A percentile compares a stretch with the other conserved stretches of the same genome.
phyloP scores from a whole-genome alignment of 1,140 invertebrate species.

The Holcopasites calliopsidis region DNA sequence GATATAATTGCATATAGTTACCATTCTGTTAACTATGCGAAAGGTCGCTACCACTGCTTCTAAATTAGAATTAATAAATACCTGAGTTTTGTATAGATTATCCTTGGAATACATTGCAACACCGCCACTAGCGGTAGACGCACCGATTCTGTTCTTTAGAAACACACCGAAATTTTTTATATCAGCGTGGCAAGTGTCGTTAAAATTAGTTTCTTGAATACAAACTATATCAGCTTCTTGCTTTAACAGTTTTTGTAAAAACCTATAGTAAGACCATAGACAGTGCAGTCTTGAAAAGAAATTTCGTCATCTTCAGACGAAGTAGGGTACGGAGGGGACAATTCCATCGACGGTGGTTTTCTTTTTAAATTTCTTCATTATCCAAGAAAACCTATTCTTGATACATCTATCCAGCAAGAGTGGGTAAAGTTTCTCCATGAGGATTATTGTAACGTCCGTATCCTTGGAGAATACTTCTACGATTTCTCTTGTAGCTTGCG shows the following conservation, averaged over 20 bases:
- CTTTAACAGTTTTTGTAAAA: background rate
- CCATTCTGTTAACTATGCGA: background rate
- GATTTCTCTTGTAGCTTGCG: no score
- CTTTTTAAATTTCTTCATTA: no score
- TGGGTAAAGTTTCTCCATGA: no score
- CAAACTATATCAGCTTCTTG: background rate
- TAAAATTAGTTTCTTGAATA: background rate
- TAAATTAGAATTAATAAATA: background rate
- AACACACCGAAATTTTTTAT: background rate
- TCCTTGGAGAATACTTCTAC: no score
- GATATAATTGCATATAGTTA: background rate
- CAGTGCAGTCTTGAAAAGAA: background rate
- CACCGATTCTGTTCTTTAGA: background rate
- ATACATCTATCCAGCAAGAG: no score
- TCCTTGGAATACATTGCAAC: background rate
- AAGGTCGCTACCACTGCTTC: background rate
- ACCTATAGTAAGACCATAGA: background rate
- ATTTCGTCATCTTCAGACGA: no score
- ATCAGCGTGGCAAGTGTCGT: background rate
- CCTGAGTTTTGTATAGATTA: background rate
- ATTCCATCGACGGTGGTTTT: no score
- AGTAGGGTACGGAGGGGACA: no score
- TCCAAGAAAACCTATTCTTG: no score
- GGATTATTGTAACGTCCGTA: no score
- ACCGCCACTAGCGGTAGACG: background rate